Conservation (phyloP, 1,140 invertebrate species). For the Lordiphosa stackelbergi region DNA sequence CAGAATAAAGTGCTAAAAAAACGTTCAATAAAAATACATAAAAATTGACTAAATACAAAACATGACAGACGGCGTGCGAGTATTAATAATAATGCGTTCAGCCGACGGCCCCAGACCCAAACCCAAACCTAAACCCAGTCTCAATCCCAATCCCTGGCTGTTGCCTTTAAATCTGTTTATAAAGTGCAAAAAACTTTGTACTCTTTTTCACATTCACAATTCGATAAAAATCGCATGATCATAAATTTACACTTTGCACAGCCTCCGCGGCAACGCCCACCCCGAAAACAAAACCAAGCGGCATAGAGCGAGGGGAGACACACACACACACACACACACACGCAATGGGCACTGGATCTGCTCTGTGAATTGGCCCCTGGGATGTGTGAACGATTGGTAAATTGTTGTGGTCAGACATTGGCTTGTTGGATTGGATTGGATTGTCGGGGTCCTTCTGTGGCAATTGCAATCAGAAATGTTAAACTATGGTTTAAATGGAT, state of each 20-base stretch:
- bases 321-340: conserved; percentile 16
- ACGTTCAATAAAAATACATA: conserved; percentile 63
- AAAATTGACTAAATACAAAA: conserved; percentile 76
- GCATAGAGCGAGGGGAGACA: conserved; percentile 6
- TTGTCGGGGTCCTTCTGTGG: conserved; percentile 33
- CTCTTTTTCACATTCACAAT: conserved; percentile 71
- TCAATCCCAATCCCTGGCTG: conserved; percentile 8
- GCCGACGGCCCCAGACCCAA: conserved; percentile 29
- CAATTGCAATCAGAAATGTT: conserved; percentile 45
- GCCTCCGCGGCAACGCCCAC: conserved; percentile 74
- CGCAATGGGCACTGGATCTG: conserved; percentile 43
- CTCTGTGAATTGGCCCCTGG: conserved; percentile 49
- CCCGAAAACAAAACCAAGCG: conserved; percentile 20
- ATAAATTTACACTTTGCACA: conserved; percentile 77
- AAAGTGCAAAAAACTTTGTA: conserved; percentile 75
- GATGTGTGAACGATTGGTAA: conserved; percentile 76
- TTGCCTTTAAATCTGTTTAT: conserved; percentile 41
- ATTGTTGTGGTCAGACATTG: conserved; percentile 60
- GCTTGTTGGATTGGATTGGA: conserved; percentile 35
- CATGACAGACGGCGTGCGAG: conserved; percentile 75
- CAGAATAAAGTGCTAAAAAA: conserved; percentile 59
- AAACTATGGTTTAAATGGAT: background rate
- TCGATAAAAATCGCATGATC: conserved; percentile 77
- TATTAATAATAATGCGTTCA: conserved; percentile 74
- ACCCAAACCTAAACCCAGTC: background rate